phyloP scores from a whole-genome alignment of 1,140 invertebrate genomes.

The Microplitis demolitor region DNA sequence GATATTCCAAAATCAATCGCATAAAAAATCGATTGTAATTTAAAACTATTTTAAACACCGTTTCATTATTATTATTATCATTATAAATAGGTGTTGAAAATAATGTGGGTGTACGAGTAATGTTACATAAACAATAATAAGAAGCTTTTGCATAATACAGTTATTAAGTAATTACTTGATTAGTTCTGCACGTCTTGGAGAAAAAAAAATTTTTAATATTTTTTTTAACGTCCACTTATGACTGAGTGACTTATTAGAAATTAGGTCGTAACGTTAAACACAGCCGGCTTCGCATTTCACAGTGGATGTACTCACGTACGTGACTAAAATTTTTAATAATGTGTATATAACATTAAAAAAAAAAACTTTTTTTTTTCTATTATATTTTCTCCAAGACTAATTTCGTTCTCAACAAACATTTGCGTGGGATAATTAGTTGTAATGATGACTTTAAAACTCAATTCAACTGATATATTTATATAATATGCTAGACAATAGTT shows the following conservation, averaged over 20 bases:
- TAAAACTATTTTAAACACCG: background rate
- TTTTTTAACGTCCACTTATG: background rate
- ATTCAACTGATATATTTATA: no score
- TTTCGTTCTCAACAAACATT: background rate
- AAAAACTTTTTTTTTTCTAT: background rate
- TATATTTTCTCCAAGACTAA: background rate
- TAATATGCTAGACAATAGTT: no score
- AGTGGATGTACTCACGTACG: background rate
- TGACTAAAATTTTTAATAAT: background rate
- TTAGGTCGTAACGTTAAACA: constrained; percentile 19
- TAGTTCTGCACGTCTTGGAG: background rate
- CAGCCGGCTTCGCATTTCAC: constrained; percentile 3
- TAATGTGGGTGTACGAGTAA: background rate
- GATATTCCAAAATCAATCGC: no score
- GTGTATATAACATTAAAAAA: background rate
- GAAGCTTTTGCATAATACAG: background rate
- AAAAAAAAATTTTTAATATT: background rate
- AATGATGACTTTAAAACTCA: no score
- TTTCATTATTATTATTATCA: background rate
- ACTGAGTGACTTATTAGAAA: constrained; percentile 6
- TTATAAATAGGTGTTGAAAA: background rate
- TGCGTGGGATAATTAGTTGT: no score
- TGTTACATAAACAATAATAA: background rate
- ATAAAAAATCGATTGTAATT: no score
- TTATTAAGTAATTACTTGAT: constrained; percentile 4